Base-by-base conservation (phyloP, 1,140 invertebrate species). In the Stegodyphus mimosarum region DNA sequence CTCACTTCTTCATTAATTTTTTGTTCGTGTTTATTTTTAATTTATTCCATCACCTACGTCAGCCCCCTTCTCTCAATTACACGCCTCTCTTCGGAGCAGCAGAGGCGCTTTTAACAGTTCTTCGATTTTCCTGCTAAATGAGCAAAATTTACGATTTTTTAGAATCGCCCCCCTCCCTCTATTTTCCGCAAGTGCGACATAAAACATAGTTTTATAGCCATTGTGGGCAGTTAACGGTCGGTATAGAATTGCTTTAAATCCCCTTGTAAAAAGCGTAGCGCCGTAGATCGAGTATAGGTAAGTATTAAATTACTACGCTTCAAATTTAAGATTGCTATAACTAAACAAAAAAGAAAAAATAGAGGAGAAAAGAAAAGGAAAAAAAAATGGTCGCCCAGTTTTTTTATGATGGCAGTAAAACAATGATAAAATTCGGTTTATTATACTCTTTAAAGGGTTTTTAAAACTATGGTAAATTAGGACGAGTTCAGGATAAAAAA, bases 391-490 rank as follows among this genome's bases (percentile, higher is more conserved):
- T 17, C 64, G 18, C 11, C 49, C 74, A 69, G 33, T 60, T 84
- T 83, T 84, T 84, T 84, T 76, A 84, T 49, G 81, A 69, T 18
- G 81, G 73, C 70, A 75, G 17, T 84, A 84, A 84, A 84, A 84
- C 81, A 84, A 84, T 84, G 73, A 84, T 84, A 84, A 84, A 84
- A 75, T 84, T 84, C 81, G 71, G 72, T 84, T 84, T 84, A 84
- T 84, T 84, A 84, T 84, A 60, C 69, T 84, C 73, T 84, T 84
- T 84, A 84, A 84, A 84, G 66, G 63, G 60, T 69, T 53, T 79
- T 84, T 84, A 53, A 69, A 66, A 75, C 72, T 60, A 50, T 72
- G 72, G 81, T 84, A 84, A 84, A 84, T 84, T 75, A 84, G 81
- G 17, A 64, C 49, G 17, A 76, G 50, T 84, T 84, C 76, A 64